Conservation (phyloP, 2,888 invertebrate species). For the Ischnura elegans region DNA sequence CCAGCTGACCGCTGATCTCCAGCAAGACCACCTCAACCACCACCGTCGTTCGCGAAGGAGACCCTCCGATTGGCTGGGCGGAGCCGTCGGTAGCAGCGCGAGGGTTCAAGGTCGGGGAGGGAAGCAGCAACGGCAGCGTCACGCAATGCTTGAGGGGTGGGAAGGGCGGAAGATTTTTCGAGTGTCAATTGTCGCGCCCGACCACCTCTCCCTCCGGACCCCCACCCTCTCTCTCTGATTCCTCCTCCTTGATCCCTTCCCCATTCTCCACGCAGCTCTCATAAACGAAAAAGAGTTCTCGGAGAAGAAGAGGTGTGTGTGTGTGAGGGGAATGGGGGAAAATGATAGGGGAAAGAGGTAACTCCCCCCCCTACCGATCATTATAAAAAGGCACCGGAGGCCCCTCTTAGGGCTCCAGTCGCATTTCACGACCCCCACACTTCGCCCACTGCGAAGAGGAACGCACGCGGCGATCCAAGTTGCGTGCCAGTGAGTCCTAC, state of each 20-base stretch:
- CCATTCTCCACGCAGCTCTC: not conserved
- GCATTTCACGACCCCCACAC: conserved; percentile 37
- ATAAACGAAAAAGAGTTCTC: conserved; percentile 1
- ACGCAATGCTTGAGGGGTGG: not conserved
- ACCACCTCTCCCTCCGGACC: conserved; percentile 31
- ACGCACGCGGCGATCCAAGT: conserved; percentile 12
- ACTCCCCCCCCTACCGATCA: not conserved
- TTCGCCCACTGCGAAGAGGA: not conserved
- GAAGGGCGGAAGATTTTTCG: conserved; percentile 49
- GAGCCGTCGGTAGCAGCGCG: conserved; percentile 62
- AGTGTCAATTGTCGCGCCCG: conserved; percentile 66
- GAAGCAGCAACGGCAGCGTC: conserved; percentile 44
- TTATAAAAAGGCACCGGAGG: conserved; percentile 57
- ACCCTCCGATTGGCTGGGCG: conserved; percentile 60
- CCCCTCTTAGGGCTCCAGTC: conserved; percentile 46
- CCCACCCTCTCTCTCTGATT: no score
- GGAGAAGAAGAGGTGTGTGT: not conserved
- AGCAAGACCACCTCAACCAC: conserved; percentile 34
- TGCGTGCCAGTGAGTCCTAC: conserved; percentile 51
- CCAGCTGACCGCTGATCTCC: conserved; percentile 57
- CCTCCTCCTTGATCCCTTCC: not conserved
- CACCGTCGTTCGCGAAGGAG: not conserved
- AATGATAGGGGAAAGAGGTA: not conserved
- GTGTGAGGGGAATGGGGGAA: not conserved
- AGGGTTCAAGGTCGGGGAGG: not conserved